Percentiles rank a stretch among this genome's conserved stretches.
These are phyloP conservation scores for Hyperopisus bebe DNA, from an alignment of 2,113 vertebrate genomes.

Conservation along the genomic window DNA sequence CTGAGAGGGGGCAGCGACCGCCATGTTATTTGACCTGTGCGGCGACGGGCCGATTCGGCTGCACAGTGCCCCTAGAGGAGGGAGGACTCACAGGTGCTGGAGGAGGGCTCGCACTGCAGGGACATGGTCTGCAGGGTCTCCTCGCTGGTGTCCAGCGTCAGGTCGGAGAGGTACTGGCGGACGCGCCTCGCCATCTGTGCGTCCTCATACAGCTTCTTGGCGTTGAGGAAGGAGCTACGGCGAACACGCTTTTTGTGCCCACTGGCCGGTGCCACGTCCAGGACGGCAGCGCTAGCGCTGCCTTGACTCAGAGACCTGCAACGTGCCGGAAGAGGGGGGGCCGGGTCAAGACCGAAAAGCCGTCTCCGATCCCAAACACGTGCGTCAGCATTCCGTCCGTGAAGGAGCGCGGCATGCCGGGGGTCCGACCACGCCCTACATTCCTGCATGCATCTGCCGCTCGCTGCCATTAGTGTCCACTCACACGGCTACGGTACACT, in stretches of 20 bases:
- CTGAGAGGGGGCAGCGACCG: constrained; percentile 43
- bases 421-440: background rate
- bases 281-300: constrained; percentile 80
- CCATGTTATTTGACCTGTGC: background rate
- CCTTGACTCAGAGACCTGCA: constrained; percentile 92
- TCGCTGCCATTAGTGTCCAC: background rate
- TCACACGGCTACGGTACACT: background rate
- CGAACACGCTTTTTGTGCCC: constrained; percentile 95
- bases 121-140: constrained; percentile 90
- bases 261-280: constrained; percentile 87
- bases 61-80: background rate
- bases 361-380: constrained; percentile 19
- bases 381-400: constrained; percentile 42
- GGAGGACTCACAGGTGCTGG: constrained; percentile 78
- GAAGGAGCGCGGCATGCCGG: background rate
- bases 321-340: constrained; percentile 33
- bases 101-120: constrained; percentile 86
- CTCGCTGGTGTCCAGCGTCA: constrained; percentile 90
- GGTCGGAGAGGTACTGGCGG: constrained; percentile 89
- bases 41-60: background rate
- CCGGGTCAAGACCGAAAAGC: background rate
- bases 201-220: constrained; percentile 97
- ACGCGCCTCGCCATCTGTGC: constrained; percentile 97
- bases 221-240: constrained; percentile 95
- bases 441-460: background rate